Base-by-base conservation (phyloP, 2,113 vertebrate species). In the Cynopterus brachyotis region DNA sequence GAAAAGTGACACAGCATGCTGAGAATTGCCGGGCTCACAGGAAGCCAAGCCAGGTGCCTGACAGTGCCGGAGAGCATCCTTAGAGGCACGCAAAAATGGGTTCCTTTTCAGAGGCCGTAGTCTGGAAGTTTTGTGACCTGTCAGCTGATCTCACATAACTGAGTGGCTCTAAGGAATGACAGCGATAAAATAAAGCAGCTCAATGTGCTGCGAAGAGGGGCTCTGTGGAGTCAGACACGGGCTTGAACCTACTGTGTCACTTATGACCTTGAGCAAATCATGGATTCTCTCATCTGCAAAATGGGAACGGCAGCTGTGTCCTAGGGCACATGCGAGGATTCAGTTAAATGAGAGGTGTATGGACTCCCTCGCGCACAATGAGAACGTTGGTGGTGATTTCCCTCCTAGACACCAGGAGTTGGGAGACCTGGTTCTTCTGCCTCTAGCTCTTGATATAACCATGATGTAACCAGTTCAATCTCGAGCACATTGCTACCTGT, bases 381-480 rank as follows among this genome's bases (percentile, higher is more conserved):
- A 73, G 22, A 47, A n/a, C 0, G 2, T 1, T 40, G 72, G 53
- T 0, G 0, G 26, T 50, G 64, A 35, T 3, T 3, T 12, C 55
- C 22, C 32, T 59, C 40, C 19, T 2, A 76, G 3, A 9, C 1
- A 2, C 30, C 6, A 0, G 22, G n/a, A 35, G 17, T 4, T 42
- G 50, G 32, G 47, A 40, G 67, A 24, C 16, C 0, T 0, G 7
- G 47, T 2, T 40, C 37, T 66, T 78, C 62, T 40, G 50, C 32
- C 20, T 42, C 55, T 30, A 69, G 94, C 47, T 28, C 53, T 35
- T 50, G 26, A 50, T 50, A 50, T 3, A 50, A 50, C 47, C 47
- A 50, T 50, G 47, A 50, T 50, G 15, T 50, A 50, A 50, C 47
- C 47, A 50, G 47, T 66, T 86, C 92, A 78, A 35, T 13, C 50